Conservation (phyloP, 2,797 vertebrate species). For the Darevskia mixta region DNA sequence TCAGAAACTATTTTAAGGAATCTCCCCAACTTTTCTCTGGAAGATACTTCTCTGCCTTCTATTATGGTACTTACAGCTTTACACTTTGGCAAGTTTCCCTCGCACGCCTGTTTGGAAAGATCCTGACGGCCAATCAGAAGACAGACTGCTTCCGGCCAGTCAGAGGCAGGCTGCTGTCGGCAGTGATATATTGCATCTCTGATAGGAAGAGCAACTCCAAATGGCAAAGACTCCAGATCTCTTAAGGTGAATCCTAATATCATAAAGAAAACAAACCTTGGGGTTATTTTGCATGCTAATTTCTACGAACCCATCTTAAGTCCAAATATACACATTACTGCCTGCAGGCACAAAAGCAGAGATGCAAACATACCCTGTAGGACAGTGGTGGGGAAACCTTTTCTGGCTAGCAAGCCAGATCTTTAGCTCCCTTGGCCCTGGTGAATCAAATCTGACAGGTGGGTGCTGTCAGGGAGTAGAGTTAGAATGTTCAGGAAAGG, state of each 20-base stretch:
- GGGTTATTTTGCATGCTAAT: accelerated
- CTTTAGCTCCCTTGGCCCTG: too few species aligned
- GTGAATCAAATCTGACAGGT: too few species aligned
- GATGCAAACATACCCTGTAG: neutral
- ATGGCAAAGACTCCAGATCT: conserved; percentile 95
- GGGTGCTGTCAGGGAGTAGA: too few species aligned
- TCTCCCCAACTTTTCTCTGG: neutral
- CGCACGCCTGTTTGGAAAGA: conserved; percentile 94
- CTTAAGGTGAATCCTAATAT: conserved; percentile 91
- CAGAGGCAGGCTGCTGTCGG: conserved; percentile 92
- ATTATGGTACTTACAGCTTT: conserved; percentile 87
- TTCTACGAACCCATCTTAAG: neutral
- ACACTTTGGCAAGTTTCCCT: conserved; percentile 89
- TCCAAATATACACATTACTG: neutral
- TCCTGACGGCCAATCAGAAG: conserved; percentile 95
- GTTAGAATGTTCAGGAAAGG: too few species aligned
- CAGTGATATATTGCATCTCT: conserved; percentile 95
- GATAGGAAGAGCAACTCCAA: conserved; percentile 95
- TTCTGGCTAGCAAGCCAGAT: too few species aligned
- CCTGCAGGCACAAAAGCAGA: neutral
- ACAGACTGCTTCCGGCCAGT: conserved; percentile 96
- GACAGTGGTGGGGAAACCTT: too few species aligned
- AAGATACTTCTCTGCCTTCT: neutral
- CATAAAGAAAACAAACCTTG: neutral
- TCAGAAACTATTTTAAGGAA: neutral